A percentile compares a stretch with the other conserved stretches of the same genome.
These are phyloP conservation scores for Drosophila mayaguana DNA, from an alignment of 2,888 invertebrate species.

Conservation along the genomic window DNA sequence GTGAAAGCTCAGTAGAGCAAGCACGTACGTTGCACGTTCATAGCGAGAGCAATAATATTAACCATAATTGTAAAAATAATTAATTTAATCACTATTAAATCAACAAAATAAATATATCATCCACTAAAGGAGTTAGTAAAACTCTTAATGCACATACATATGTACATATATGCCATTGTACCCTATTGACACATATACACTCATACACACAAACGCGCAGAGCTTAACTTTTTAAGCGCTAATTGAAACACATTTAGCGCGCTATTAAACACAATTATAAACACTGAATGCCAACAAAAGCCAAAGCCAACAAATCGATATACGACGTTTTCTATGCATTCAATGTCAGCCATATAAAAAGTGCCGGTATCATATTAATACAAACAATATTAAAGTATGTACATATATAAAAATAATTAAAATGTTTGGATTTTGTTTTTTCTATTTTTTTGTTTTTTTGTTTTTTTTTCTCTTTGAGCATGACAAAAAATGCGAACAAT, in stretches of 20 bases:
- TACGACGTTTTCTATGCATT: constrained; percentile 36
- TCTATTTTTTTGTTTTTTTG: not conserved
- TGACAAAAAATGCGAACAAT: constrained; percentile 42
- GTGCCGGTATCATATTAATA: constrained; percentile 45
- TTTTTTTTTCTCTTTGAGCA: constrained; percentile 24
- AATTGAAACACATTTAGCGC: constrained; percentile 76
- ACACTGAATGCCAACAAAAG: constrained; percentile 49
- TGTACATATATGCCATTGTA: no score
- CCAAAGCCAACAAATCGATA: constrained; percentile 68
- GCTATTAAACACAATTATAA: constrained; percentile 77
- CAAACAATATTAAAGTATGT: constrained; percentile 62
- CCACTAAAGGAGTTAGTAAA: not conserved
- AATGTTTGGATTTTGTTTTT: constrained; percentile 64
- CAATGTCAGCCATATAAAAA: constrained; percentile 38
- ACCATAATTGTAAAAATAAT: not conserved
- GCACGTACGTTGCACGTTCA: not conserved
- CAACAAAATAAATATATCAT: not conserved
- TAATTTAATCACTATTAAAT: not conserved
- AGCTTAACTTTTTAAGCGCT: constrained; percentile 60
- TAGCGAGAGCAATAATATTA: not conserved
- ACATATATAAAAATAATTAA: constrained; percentile 60
- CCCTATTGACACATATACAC: constrained; percentile 51
- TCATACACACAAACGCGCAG: constrained; percentile 15
- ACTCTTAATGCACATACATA: not conserved
- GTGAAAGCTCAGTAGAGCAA: constrained; percentile 6